phyloP scores from a whole-genome alignment of 2,113 vertebrate species.

The Laticauda colubrina region DNA sequence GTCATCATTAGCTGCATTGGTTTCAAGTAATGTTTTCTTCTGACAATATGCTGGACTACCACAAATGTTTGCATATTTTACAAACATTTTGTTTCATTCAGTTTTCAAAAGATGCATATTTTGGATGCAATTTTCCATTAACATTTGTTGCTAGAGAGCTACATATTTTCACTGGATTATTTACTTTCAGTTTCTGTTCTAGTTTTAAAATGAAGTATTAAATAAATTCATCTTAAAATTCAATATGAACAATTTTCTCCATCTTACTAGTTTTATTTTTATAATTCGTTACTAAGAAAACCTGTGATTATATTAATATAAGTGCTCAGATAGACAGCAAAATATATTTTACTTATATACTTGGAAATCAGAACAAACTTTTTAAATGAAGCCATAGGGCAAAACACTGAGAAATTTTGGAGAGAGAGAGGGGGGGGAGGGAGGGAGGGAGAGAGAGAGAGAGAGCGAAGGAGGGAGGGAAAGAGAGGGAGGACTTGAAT shows the following conservation, averaged over 20 bases:
- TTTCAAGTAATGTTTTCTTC: background rate
- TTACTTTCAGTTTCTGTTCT: background rate
- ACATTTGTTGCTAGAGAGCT: background rate
- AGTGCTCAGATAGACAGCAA: background rate
- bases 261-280: background rate
- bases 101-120: background rate
- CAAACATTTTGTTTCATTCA: background rate
- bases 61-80: background rate
- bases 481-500: background rate
- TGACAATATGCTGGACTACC: background rate
- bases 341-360: background rate
- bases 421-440: no score
- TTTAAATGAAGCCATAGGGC: background rate
- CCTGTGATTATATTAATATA: background rate
- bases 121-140: background rate
- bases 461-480: no score
- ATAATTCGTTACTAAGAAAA: background rate
- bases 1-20: background rate
- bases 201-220: background rate
- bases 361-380: background rate
- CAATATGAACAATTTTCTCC: background rate
- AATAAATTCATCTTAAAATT: background rate
- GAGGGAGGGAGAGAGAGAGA: no score
- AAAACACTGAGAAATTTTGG: background rate
- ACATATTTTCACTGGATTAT: background rate